A percentile compares a stretch with the other conserved stretches of the same genome.
Conservation (phyloP, 2,888 invertebrate genomes). For the Ischnura elegans region DNA sequence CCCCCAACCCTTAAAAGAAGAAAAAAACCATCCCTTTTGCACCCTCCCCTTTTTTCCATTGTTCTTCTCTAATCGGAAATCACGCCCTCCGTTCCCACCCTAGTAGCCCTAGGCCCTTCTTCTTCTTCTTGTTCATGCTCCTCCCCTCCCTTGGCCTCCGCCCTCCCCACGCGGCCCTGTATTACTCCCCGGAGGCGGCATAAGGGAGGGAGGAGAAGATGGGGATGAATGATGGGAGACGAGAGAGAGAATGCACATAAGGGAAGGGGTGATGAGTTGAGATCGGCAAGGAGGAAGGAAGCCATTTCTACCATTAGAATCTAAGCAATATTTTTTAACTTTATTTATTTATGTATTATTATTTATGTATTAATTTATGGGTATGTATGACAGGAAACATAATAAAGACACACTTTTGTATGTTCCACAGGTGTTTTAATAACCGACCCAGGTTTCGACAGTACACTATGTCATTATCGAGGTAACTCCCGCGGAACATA, state of each 20-base stretch:
- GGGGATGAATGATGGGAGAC: background rate
- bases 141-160: background rate
- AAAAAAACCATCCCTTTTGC: background rate
- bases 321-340: no score
- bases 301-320: no score
- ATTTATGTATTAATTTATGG: no score
- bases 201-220: background rate
- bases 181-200: background rate
- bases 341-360: no score
- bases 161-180: background rate
- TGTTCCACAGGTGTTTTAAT: no score
- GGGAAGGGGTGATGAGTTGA: background rate
- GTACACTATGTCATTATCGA: no score
- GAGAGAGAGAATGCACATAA: background rate
- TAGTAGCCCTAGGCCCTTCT: background rate
- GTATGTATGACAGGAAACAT: no score
- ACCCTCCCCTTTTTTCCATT: slow-evolving; percentile 38
- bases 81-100: background rate
- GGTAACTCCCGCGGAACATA: no score
- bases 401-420: no score
- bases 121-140: no score
- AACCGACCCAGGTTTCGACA: no score
- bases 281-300: background rate
- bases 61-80: slow-evolving; percentile 63
- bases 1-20: background rate